Base-by-base conservation (phyloP, 2,113 vertebrate genomes). In the Silurus glanis region DNA sequence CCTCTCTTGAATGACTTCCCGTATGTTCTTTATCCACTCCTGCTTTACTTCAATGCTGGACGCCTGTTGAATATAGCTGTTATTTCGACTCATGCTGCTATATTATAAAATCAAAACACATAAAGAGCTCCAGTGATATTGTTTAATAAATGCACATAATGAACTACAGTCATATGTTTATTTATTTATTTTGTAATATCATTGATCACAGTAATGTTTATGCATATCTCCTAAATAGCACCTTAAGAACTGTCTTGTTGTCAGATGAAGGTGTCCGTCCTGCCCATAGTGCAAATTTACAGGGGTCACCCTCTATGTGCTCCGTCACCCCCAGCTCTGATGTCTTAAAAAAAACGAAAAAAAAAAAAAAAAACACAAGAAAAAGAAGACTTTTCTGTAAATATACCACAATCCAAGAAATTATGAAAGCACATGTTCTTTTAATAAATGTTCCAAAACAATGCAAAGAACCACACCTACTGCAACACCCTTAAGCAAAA, bases 21-120 rank as follows among this genome's bases (percentile, higher is more conserved):
- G 94, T 89, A 99, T 98, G 90, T 98, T 97, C 93, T 98, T 99
- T 89, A 99, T 99, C 98, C 98, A 99, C 83, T 99, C 98, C 92
- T 99, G 98, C 90, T 99, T 99, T 61, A 95, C 97, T 91, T 99
- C 98, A 82, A 99, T 96, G 86, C 92, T 98, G 87, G 97, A 97
- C 0, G 97, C 97, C 98, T 99, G 82, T 69, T 21, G 19, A 80
- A 47, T 12, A 62, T 61, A 10, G 17, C 23, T 9, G 37, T 61
- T 37, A 55, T 0, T 3, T 6, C 6, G 64, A 53, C 75, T 64
- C 37, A 10, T 19, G 23, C 37, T 61, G 13, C 9, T 25, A 21
- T 13, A 28, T 19, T 53, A 6, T 51, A 4, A 21, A 53, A 37
- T 37, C n/a, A 28, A 51, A 13, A 59, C 10, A 4, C 76, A 80